Conservation (phyloP, 1,140 invertebrate species). For the Diorhabda sublineata region DNA sequence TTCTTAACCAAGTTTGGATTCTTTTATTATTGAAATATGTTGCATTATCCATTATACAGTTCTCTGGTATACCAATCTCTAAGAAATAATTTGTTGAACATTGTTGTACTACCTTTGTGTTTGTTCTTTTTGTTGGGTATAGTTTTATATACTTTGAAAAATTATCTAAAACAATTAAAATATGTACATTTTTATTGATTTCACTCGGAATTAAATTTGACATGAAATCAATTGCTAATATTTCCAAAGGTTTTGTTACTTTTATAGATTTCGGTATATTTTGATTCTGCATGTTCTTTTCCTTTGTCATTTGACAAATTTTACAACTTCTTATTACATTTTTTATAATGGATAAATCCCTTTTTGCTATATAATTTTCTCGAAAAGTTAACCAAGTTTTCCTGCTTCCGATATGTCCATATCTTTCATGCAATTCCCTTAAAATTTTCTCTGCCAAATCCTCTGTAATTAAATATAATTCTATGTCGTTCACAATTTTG, state of each 20-base stretch:
- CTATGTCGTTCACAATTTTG: slow-evolving; percentile 5
- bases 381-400: slow-evolving; percentile 8
- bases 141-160: slow-evolving; percentile 9
- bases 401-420: neutral
- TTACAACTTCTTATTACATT: slow-evolving; percentile 4
- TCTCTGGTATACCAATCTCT: slow-evolving; percentile 8
- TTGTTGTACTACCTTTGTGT: slow-evolving; percentile 2
- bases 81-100: slow-evolving; percentile 3
- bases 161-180: slow-evolving; percentile 1
- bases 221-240: slow-evolving; percentile 6
- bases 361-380: slow-evolving; percentile 2
- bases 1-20: neutral
- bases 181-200: slow-evolving; percentile 4
- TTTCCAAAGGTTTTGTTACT: slow-evolving; percentile 6
- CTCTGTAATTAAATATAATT: neutral
- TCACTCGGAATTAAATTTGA: neutral
- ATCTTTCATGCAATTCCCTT: slow-evolving; percentile 2
- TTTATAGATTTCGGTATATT: slow-evolving; percentile 3
- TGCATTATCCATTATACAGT: slow-evolving; percentile 11
- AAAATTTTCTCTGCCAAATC: neutral
- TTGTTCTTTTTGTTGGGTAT: slow-evolving; percentile 4
- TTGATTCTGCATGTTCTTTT: slow-evolving; percentile 4
- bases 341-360: slow-evolving; percentile 2
- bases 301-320: slow-evolving; percentile 3
- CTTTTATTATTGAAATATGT: slow-evolving; percentile 14